Percentiles rank a stretch among this genome's conserved stretches.
These are phyloP conservation scores for Rhamphomyia laevipes DNA, from an alignment of 2,888 invertebrate genomes.

Conservation along the genomic window DNA sequence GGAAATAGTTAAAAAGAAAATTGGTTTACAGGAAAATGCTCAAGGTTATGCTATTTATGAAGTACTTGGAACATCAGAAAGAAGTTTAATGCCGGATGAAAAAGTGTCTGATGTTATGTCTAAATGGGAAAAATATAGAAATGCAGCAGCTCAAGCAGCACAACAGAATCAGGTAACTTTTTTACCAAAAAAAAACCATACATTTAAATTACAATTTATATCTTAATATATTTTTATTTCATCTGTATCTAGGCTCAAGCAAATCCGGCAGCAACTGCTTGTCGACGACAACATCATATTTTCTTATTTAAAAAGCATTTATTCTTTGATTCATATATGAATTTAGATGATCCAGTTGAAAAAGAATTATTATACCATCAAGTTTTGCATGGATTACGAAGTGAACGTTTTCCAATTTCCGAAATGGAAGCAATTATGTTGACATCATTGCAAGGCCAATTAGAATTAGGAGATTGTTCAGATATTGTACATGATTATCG, in stretches of 20 bases:
- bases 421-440: conserved; percentile 93
- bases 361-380: conserved; percentile 91
- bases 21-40: conserved; percentile 48
- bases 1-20: conserved; percentile 76
- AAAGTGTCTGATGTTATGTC: conserved; percentile 91
- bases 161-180: conserved; percentile 28
- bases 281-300: conserved; percentile 49
- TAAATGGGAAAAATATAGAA: conserved; percentile 83
- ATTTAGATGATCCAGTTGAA: conserved; percentile 75
- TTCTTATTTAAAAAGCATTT: conserved; percentile 74
- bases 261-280: conserved; percentile 33
- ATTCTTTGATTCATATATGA: conserved; percentile 67
- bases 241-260: conserved; percentile 32
- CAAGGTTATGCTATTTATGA: conserved; percentile 84
- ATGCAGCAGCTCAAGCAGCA: conserved; percentile 50
- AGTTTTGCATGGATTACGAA: conserved; percentile 77
- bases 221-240: not conserved
- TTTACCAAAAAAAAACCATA: conserved; percentile 1
- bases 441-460: conserved; percentile 85
- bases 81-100: conserved; percentile 73
- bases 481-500: conserved; percentile 54
- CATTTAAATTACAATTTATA: not conserved
- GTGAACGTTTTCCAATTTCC: conserved; percentile 84
- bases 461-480: conserved; percentile 76
- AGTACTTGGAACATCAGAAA: conserved; percentile 74